Conservation (phyloP, 2,888 invertebrate genomes). For the Macropis europaea region DNA sequence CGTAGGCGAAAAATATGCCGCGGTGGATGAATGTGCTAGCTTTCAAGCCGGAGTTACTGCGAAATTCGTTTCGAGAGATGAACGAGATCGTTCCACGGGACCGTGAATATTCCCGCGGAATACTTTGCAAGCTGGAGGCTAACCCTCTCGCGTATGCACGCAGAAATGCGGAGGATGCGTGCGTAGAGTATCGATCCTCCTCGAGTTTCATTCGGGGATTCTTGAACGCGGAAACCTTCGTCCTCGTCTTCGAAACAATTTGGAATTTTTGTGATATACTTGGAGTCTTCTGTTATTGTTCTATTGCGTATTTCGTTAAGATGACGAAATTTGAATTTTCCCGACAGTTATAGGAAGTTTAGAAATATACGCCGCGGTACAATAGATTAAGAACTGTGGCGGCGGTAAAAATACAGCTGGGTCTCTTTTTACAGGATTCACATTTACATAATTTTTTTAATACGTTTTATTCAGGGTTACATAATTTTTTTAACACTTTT, state of each 20-base stretch:
- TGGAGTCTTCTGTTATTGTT: neutral
- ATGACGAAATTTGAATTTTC: neutral
- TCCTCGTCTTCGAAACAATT: neutral
- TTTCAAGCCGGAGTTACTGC: conserved; percentile 42
- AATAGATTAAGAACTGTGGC: too few species aligned
- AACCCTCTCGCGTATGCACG: conserved; percentile 14
- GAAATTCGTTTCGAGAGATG: conserved; percentile 46
- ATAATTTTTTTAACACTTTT: neutral
- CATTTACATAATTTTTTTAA: neutral
- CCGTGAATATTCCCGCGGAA: conserved; percentile 46
- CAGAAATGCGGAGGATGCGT: neutral
- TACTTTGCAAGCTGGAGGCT: neutral
- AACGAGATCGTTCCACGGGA: conserved; percentile 31
- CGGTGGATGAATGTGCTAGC: conserved; percentile 16
- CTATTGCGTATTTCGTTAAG: neutral
- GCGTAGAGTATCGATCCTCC: conserved; percentile 17
- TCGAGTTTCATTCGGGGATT: conserved; percentile 11
- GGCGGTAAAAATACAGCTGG: neutral
- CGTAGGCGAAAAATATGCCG: neutral
- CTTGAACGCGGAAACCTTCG: neutral
- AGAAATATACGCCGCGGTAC: too few species aligned
- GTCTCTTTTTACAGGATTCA: neutral
- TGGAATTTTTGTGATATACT: too few species aligned
- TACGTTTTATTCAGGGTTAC: neutral
- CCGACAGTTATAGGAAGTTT: too few species aligned